Evolutionary conservation across 2,888 invertebrate species (phyloP).

Genomic region (Metacarcinus magister): DNA sequence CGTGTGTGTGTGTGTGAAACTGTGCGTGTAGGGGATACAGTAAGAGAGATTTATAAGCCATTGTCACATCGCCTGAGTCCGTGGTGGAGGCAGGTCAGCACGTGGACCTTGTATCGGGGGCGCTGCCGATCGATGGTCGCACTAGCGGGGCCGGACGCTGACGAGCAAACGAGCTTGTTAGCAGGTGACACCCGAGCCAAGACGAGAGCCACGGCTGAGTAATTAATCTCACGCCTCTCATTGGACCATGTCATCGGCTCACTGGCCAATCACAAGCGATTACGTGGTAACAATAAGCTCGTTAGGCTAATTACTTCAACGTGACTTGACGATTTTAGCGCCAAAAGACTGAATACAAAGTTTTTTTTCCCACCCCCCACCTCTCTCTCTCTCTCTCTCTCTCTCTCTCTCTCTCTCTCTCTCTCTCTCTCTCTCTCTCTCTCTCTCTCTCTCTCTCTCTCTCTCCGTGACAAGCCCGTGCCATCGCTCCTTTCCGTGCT

Average conservation of each 20-base stretch:
- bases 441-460: conserved; percentile 14
- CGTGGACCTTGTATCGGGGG: too few relatives aligned
- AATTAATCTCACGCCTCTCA: conserved; percentile 69
- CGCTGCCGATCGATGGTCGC: not conserved
- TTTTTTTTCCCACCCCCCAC: not conserved
- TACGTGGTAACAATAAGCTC: conserved; percentile 63
- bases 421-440: not conserved
- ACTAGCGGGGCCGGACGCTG: not conserved
- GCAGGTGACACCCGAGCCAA: conserved; percentile 47
- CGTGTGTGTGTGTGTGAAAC: not conserved
- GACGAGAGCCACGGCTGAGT: not conserved
- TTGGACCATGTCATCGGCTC: conserved; percentile 65
- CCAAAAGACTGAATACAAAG: not conserved
- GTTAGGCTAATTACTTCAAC: conserved; percentile 66
- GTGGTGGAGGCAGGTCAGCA: not conserved
- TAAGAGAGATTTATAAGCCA: not conserved
- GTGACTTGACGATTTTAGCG: conserved; percentile 61
- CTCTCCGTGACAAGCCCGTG: not conserved
- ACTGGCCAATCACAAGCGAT: conserved; percentile 65
- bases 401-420: not conserved
- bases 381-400: not conserved
- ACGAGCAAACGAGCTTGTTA: conserved; percentile 60
- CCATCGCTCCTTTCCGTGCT: not conserved
- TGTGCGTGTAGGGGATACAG: not conserved
- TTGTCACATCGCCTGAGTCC: not conserved